A percentile compares a stretch with the other conserved stretches of the same genome.
phyloP scores from a whole-genome alignment of 2,888 invertebrate genomes.

The Mythimna loreyi region DNA sequence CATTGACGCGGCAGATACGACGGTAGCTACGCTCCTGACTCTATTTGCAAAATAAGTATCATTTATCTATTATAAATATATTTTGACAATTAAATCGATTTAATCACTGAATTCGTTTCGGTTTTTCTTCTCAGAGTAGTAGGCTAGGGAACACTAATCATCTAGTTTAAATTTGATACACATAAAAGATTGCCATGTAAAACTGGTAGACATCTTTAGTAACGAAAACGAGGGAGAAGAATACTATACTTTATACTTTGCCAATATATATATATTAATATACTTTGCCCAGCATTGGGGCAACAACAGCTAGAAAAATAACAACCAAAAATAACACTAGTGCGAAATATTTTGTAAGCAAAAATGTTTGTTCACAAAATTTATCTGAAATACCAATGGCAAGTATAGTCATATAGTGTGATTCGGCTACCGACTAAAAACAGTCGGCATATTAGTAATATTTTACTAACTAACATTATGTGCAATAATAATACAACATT shows the following conservation, averaged over 20 bases:
- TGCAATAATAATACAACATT: slow-evolving; percentile 53
- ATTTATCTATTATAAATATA: too few species aligned
- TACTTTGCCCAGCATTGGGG: too few species aligned
- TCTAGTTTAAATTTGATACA: not conserved
- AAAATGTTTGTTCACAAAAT: not conserved
- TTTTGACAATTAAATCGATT: too few species aligned
- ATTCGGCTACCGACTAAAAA: slow-evolving; percentile 40
- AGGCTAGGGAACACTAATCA: not conserved
- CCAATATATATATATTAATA: too few species aligned
- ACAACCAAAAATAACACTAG: not conserved
- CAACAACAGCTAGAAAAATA: too few species aligned
- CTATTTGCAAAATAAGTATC: too few species aligned
- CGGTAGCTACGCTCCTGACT: too few species aligned
- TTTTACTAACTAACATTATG: slow-evolving; percentile 42
- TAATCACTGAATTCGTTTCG: not conserved
- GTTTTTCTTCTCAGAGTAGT: not conserved
- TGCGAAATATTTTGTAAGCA: not conserved
- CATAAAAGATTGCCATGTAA: not conserved
- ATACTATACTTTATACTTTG: too few species aligned
- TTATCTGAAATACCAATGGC: not conserved
- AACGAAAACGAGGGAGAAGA: too few species aligned
- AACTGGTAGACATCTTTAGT: not conserved
- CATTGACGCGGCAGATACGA: too few species aligned
- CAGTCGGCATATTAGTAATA: slow-evolving; percentile 30
- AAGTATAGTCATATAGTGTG: slow-evolving; percentile 7